phyloP scores from a whole-genome alignment of 2,888 invertebrate genomes.

The Lepeophtheirus nordmannii region DNA sequence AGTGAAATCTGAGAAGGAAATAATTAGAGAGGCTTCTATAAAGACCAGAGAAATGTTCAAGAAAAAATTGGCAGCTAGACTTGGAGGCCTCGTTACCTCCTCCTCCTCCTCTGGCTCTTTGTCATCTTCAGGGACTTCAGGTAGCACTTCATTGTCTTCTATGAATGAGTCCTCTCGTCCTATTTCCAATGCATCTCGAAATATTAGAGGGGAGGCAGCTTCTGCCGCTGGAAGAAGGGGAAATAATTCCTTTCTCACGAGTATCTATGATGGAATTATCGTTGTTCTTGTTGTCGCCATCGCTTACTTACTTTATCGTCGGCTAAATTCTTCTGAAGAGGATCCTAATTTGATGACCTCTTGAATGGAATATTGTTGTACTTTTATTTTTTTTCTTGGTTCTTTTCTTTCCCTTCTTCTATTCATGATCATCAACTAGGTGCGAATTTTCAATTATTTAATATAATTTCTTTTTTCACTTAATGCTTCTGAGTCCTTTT shows the following conservation, averaged over 20 bases:
- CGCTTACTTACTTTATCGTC: slow-evolving; percentile 20
- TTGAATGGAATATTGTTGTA: neutral
- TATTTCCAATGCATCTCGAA: neutral
- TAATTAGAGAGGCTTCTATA: neutral
- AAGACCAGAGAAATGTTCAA: neutral
- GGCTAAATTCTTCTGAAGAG: neutral
- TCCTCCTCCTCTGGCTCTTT: neutral
- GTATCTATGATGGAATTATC: slow-evolving; percentile 10
- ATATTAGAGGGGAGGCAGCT: neutral
- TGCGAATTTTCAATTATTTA: too few relatives aligned
- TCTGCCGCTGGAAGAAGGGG: neutral
- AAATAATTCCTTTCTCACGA: neutral
- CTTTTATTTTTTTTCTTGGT: neutral
- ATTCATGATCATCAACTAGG: too few relatives aligned
- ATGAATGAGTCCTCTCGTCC: neutral
- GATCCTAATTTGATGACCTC: slow-evolving; percentile 3
- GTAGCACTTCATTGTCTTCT: neutral
- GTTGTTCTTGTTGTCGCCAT: slow-evolving; percentile 24
- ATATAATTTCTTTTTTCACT: too few relatives aligned
- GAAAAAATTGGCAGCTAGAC: neutral
- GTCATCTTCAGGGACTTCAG: neutral
- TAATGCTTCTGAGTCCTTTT: too few relatives aligned
- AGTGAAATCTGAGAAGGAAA: neutral
- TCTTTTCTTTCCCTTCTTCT: neutral
- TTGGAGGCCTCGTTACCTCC: neutral